Evolutionary conservation across 1,140 invertebrate genomes (phyloP).

Genomic region (Hypsibius dujardini): DNA sequence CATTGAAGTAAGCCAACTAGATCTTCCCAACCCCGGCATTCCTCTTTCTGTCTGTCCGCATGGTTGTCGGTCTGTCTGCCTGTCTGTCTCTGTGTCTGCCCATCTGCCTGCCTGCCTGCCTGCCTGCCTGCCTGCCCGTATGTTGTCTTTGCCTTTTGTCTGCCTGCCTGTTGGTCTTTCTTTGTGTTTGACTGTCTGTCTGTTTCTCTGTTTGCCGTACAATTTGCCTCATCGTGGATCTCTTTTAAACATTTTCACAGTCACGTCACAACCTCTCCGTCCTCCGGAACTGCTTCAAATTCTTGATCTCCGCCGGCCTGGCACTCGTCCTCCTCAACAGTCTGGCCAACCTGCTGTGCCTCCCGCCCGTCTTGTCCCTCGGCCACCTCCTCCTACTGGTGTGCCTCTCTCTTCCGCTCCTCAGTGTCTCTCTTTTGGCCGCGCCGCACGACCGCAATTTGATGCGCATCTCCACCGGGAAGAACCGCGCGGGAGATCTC

Average conservation of each 20-base stretch:
- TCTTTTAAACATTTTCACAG: slow-evolving; percentile 31
- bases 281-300: slow-evolving; percentile 66
- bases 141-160: too few species aligned
- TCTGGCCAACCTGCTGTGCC: slow-evolving; percentile 36
- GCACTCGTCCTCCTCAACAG: slow-evolving; percentile 47
- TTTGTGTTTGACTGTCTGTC: too few species aligned
- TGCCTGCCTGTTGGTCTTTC: too few species aligned
- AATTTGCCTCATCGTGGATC: too few species aligned
- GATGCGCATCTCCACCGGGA: slow-evolving; percentile 58
- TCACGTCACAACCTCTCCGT: slow-evolving; percentile 66
- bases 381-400: slow-evolving; percentile 57
- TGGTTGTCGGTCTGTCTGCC: too few species aligned
- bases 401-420: slow-evolving; percentile 50
- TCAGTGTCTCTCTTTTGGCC: slow-evolving; percentile 53
- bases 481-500: slow-evolving; percentile 41
- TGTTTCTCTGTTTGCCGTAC: too few species aligned
- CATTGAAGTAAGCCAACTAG: slow-evolving; percentile 58
- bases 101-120: too few species aligned
- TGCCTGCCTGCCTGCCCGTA: too few species aligned
- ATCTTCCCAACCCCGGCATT: too few species aligned
- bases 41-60: too few species aligned
- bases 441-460: slow-evolving; percentile 51
- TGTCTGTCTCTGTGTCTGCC: too few species aligned
- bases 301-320: slow-evolving; percentile 62
- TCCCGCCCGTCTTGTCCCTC: slow-evolving; percentile 44